phyloP scores from a whole-genome alignment of 2,113 vertebrate genomes.

The Odocoileus hemionus region DNA sequence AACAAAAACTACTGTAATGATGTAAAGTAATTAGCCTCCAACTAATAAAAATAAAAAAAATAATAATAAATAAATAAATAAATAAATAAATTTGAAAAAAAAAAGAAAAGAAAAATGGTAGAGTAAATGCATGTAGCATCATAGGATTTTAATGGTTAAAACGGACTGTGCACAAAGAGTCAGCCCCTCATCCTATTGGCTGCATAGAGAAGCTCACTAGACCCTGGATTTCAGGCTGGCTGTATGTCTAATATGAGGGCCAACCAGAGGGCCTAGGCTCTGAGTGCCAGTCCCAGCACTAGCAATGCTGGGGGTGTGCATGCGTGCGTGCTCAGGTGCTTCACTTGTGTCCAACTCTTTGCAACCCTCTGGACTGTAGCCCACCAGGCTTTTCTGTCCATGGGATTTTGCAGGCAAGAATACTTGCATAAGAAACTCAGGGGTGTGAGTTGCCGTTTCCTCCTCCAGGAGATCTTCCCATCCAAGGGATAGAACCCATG shows the following conservation, averaged over 20 bases:
- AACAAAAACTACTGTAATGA: too few species aligned
- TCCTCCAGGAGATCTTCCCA: not conserved
- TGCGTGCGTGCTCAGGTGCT: rapidly evolving
- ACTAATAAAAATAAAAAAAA: too few species aligned
- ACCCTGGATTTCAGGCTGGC: not conserved
- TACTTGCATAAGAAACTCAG: not conserved
- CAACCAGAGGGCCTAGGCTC: not conserved
- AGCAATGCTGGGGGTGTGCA: not conserved
- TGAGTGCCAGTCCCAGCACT: not conserved
- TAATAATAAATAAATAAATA: too few species aligned
- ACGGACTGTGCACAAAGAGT: not conserved
- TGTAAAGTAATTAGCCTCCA: too few species aligned
- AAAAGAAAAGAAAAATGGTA: not conserved
- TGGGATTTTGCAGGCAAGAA: not conserved
- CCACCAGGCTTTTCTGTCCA: not conserved
- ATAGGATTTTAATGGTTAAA: not conserved
- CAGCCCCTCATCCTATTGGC: not conserved
- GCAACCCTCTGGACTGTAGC: not conserved
- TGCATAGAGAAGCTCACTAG: not conserved
- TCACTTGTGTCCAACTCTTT: not conserved
- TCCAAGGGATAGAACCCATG: not conserved
- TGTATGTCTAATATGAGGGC: not conserved
- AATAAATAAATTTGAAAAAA: too few species aligned
- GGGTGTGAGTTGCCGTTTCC: not conserved
- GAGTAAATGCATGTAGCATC: not conserved